These are phyloP conservation scores for Platysternon megacephalum DNA, from an alignment of 2,113 vertebrate species.

Conservation along the genomic window DNA sequence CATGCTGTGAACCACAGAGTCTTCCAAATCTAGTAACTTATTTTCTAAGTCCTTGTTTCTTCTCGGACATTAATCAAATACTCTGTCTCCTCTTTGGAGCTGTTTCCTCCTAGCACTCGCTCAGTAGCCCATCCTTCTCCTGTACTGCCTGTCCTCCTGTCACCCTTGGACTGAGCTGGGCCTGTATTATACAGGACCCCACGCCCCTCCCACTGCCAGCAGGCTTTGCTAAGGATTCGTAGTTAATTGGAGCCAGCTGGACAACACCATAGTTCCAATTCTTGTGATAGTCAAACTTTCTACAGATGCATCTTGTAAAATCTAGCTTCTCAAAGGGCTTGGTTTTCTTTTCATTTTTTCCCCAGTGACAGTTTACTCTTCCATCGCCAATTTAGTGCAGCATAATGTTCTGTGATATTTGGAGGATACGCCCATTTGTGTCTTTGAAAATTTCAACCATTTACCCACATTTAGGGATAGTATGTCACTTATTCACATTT, in stretches of 20 bases:
- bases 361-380: background rate
- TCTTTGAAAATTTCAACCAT: background rate
- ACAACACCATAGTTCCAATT: background rate
- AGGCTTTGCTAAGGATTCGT: background rate
- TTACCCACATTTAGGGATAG: background rate
- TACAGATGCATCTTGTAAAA: background rate
- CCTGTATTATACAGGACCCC: background rate
- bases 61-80: background rate
- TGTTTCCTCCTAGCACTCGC: background rate
- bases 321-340: background rate
- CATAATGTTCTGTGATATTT: background rate
- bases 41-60: background rate
- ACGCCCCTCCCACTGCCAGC: background rate
- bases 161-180: background rate
- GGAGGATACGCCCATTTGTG: background rate
- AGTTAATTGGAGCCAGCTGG: background rate
- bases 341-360: background rate
- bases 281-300: background rate
- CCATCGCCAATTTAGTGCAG: background rate
- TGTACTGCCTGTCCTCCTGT: background rate
- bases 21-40: fast-evolving
- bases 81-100: background rate
- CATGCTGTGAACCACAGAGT: no score
- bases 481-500: background rate
- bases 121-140: background rate